Evolutionary conservation across 2,888 invertebrate species (phyloP).

Genomic region (Sinelater perroti): DNA sequence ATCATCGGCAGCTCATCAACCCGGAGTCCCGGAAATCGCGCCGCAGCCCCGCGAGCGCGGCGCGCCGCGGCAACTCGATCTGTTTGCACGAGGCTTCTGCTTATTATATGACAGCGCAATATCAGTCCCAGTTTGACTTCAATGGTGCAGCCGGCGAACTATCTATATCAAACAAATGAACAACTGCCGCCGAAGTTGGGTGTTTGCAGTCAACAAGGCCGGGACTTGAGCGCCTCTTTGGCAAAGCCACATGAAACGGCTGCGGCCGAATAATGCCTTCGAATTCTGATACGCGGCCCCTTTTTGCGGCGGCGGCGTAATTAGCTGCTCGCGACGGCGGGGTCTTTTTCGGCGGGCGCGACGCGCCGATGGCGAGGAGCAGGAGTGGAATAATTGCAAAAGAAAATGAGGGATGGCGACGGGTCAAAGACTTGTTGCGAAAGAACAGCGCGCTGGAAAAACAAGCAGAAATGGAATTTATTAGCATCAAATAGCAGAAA

Average conservation of each 20-base stretch:
- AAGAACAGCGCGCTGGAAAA: too few species aligned
- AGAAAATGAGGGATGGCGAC: too few species aligned
- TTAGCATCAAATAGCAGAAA: too few species aligned
- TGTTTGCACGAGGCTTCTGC: constrained; percentile 26
- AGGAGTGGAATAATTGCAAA: too few species aligned
- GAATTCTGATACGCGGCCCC: constrained; percentile 6
- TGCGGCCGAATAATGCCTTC: constrained; percentile 15
- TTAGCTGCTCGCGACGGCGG: too few species aligned
- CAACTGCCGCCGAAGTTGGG: constrained; percentile 19
- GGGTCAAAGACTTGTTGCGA: too few species aligned
- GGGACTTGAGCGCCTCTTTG: constrained; percentile 10
- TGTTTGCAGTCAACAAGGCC: constrained; percentile 30
- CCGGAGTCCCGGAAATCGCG: constrained; percentile 8
- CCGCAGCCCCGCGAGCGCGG: constrained; percentile 21
- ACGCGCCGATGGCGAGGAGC: too few species aligned
- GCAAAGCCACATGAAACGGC: constrained; percentile 30
- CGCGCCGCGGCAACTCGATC: constrained; percentile 28
- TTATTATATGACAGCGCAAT: constrained; percentile 28
- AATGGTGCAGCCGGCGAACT: constrained; percentile 19
- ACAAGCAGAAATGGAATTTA: too few species aligned
- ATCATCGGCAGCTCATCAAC: constrained; percentile 25
- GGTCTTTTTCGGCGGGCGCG: too few species aligned
- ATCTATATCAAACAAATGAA: constrained; percentile 30
- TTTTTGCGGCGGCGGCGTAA: constrained; percentile 1
- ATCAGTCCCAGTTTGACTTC: constrained; percentile 29